These are phyloP conservation scores for Phthorimaea operculella DNA, from an alignment of 1,140 invertebrate genomes.

Conservation along the genomic window DNA sequence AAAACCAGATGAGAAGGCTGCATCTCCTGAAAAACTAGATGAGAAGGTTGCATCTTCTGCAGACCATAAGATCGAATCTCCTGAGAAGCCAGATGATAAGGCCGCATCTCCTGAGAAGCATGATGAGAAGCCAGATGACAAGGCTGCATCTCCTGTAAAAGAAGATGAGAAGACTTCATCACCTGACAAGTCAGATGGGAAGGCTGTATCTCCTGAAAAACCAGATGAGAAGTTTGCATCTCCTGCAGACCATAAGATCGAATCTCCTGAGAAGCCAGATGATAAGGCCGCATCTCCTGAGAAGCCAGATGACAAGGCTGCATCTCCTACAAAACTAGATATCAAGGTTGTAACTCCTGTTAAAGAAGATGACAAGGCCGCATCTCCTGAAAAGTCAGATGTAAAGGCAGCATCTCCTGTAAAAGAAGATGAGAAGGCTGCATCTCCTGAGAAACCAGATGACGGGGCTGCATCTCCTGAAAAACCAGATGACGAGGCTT, in stretches of 20 bases:
- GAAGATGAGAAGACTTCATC: neutral
- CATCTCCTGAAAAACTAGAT: neutral
- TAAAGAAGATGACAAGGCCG: neutral
- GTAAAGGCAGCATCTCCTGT: neutral
- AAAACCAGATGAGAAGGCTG: neutral
- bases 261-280: neutral
- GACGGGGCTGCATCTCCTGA: neutral
- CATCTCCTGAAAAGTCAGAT: neutral
- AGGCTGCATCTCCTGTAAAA: neutral
- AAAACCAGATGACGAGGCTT: neutral
- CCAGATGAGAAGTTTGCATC: slow-evolving; percentile 8
- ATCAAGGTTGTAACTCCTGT: neutral
- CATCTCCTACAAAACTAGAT: neutral
- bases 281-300: neutral
- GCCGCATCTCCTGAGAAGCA: neutral
- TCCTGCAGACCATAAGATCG: neutral
- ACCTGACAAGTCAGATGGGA: neutral
- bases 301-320: neutral
- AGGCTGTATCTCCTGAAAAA: neutral
- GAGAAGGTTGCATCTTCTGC: neutral
- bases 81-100: neutral
- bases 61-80: too few relatives aligned
- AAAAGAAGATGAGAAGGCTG: neutral
- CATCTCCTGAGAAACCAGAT: neutral
- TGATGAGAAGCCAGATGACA: neutral